Evolutionary conservation across 2,113 vertebrate species (phyloP), one percentile per base, ranked within the genome.

Genomic region (human): DNA sequence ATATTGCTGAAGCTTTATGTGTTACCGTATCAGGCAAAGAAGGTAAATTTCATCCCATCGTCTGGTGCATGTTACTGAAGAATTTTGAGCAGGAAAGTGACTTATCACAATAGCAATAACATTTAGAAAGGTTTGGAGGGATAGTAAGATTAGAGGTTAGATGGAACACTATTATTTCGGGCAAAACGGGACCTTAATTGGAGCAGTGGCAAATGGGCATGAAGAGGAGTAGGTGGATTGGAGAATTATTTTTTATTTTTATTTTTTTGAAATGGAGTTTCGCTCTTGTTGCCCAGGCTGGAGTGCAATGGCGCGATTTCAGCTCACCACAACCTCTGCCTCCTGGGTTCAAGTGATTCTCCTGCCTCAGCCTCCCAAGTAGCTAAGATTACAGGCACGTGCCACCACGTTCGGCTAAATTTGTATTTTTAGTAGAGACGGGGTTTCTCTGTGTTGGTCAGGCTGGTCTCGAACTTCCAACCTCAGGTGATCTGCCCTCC

Each of bases 1-100:
- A n/a, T 79, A 83, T 55, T 87, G 16, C 30, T 75, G 68, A 38
- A 64, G 18, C 35, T 73, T 40, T 79, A 93, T 10, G 30, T 66
- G 16, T 76, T 78, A 79, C 23, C 18, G 35, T 84, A 68, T 48
- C 64, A 83, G 40, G n/a, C 16, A 97, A 97, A 89, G 38, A 88
- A 80, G 48, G 59, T 68, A 78, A 72, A 27, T 93, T 92, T 84
- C 40, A 73, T 88, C 6, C 48, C 76, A 38, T 38, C 45, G 35
- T 70, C 61, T 80, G 38, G 32, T 18, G 6, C n/a, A 92, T 86
- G 13, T 73, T 86, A 80, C 68, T 89, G 68, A 97, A 82, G 38
- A 55, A 57, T 82, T 96, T 85, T 66, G 25, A 94, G 64, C 45
- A 89, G 4, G 27, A 96, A 94, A 93, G 16, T 68, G 3, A 27